phyloP scores from a whole-genome alignment of 2,113 vertebrate species.

The Gasterosteus nipponicus region DNA sequence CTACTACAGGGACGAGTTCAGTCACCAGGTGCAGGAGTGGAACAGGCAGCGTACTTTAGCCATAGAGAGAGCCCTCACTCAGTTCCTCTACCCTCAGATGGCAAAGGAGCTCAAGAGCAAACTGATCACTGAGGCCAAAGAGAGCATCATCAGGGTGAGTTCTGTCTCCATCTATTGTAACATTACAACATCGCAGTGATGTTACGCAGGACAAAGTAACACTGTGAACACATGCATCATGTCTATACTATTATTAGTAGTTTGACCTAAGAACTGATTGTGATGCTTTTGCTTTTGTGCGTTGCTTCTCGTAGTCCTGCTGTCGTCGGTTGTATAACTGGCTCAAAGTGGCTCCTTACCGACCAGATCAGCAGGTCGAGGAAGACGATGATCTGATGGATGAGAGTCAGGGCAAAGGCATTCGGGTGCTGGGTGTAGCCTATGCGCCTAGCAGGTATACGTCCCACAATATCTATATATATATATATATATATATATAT shows the following conservation, averaged over 20 bases:
- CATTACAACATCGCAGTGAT: background rate
- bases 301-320: constrained; percentile 83
- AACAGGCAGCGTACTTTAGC: constrained; percentile 95
- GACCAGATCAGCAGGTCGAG: constrained; percentile 95
- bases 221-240: background rate
- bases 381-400: constrained; percentile 99
- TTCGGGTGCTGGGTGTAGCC: constrained; percentile 92
- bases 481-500: background rate
- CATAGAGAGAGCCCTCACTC: constrained; percentile 91
- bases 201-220: background rate
- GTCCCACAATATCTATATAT: background rate
- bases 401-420: constrained; percentile 94
- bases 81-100: constrained; percentile 98
- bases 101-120: constrained; percentile 97
- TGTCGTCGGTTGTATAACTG: constrained; percentile 97
- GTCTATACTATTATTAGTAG: background rate
- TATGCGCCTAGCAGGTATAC: constrained; percentile 93
- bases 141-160: constrained; percentile 92
- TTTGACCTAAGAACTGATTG: background rate
- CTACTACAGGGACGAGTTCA: constrained; percentile 99
- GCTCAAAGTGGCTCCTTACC: constrained; percentile 93
- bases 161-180: background rate
- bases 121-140: constrained; percentile 93
- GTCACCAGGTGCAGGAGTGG: constrained; percentile 99
- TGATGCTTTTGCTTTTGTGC: background rate